Conservation (phyloP, 2,888 invertebrate genomes). For the Nudaria mundana region DNA sequence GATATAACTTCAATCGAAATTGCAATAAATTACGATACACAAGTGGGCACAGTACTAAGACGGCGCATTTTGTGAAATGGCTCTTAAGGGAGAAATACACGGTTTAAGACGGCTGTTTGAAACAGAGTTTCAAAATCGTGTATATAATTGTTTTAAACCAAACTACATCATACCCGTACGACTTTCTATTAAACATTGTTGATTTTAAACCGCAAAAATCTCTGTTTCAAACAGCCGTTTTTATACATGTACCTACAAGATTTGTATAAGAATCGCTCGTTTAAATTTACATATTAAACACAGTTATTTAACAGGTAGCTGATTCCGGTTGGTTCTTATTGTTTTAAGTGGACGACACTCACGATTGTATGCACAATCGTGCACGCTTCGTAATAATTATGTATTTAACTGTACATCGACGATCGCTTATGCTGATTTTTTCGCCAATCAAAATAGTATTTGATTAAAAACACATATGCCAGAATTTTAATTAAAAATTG, state of each 20-base stretch:
- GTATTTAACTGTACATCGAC: constrained; percentile 16
- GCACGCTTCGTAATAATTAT: constrained; percentile 22
- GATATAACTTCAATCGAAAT: too few relatives aligned
- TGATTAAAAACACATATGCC: constrained; percentile 1
- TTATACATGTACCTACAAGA: constrained; percentile 13
- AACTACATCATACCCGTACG: too few relatives aligned
- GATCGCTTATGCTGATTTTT: constrained; percentile 8
- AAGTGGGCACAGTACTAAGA: too few relatives aligned
- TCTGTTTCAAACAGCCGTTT: too few relatives aligned
- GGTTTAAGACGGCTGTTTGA: too few relatives aligned
- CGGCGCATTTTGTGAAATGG: too few relatives aligned
- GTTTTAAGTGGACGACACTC: constrained; percentile 24
- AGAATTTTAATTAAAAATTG: constrained; percentile 6
- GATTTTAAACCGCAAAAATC: too few relatives aligned
- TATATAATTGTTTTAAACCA: too few relatives aligned
- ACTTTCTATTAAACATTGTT: too few relatives aligned
- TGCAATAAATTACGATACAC: too few relatives aligned
- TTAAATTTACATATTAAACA: constrained; percentile 19
- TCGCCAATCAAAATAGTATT: constrained; percentile 6
- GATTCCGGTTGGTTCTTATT: constrained; percentile 36
- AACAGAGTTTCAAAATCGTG: too few relatives aligned
- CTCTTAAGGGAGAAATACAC: too few relatives aligned
- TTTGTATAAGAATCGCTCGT: constrained; percentile 19
- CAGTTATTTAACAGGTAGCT: constrained; percentile 31
- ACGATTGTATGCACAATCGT: constrained; percentile 31